phyloP scores from a whole-genome alignment of 2,888 invertebrate genomes.

The Camponotus fellah region DNA sequence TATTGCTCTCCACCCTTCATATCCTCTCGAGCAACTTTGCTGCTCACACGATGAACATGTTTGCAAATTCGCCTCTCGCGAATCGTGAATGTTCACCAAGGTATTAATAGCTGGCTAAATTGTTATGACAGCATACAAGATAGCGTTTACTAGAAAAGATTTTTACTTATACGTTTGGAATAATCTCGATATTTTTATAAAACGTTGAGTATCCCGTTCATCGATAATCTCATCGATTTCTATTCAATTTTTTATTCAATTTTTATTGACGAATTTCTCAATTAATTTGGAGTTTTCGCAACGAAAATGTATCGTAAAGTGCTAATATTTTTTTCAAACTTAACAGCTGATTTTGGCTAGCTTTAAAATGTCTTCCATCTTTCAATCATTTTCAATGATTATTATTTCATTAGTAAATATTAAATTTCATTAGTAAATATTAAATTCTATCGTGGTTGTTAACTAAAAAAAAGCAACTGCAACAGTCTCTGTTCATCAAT shows the following conservation, averaged over 20 bases:
- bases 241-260: not conserved
- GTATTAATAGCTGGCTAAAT: conserved; percentile 52
- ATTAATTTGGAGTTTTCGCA: not conserved
- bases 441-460: not conserved
- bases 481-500: conserved; percentile 1
- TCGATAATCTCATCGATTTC: conserved; percentile 10
- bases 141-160: conserved; percentile 6
- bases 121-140: conserved; percentile 37
- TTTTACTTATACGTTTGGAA: conserved; percentile 5
- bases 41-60: conserved; percentile 35
- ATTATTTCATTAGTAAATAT: not conserved
- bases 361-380: not conserved
- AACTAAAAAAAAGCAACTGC: not conserved
- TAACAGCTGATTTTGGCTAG: not conserved
- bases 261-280: not conserved
- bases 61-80: conserved; percentile 32
- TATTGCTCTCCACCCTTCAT: not conserved
- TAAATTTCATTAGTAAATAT: not conserved
- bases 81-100: conserved; percentile 56
- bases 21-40: conserved; percentile 32
- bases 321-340: not conserved
- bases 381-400: not conserved
- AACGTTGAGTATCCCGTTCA: not conserved
- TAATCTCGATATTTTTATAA: conserved; percentile 18
- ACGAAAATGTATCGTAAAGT: not conserved